Conservation (phyloP, 2,113 vertebrate species). For the Cheirogaleus medius region DNA sequence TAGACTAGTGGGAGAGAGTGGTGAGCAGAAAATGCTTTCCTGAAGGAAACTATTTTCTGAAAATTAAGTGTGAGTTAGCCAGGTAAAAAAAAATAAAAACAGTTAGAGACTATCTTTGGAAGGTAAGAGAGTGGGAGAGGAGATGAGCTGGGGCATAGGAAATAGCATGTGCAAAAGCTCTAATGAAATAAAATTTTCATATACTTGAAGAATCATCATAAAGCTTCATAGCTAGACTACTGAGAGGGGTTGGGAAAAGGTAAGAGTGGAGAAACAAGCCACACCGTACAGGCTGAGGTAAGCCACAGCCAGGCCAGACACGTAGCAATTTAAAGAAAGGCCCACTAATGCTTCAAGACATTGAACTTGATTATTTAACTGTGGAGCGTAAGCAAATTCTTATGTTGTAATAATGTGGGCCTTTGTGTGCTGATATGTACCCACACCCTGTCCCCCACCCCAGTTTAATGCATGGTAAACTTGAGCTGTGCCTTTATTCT, state of each 20-base stretch:
- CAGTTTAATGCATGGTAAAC: not conserved
- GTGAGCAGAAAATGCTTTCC: not conserved
- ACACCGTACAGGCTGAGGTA: not conserved
- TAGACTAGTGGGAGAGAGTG: not conserved
- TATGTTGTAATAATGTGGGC: not conserved
- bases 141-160: not conserved
- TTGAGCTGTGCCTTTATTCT: not conserved
- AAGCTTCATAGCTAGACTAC: not conserved
- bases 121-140: accelerated
- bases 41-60: not conserved
- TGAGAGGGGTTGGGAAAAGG: not conserved
- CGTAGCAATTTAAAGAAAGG: not conserved
- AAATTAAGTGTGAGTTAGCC: not conserved
- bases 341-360: not conserved
- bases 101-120: not conserved
- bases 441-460: accelerated
- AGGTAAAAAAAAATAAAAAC: not conserved
- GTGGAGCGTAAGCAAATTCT: not conserved
- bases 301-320: not conserved
- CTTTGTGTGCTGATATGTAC: not conserved
- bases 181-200: not conserved
- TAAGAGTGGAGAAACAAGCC: not conserved
- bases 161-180: not conserved
- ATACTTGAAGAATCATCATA: not conserved
- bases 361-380: not conserved